A percentile compares a stretch with the other conserved stretches of the same genome.
phyloP scores from a whole-genome alignment of 2,113 vertebrate genomes.

The Engraulis encrasicolus region DNA sequence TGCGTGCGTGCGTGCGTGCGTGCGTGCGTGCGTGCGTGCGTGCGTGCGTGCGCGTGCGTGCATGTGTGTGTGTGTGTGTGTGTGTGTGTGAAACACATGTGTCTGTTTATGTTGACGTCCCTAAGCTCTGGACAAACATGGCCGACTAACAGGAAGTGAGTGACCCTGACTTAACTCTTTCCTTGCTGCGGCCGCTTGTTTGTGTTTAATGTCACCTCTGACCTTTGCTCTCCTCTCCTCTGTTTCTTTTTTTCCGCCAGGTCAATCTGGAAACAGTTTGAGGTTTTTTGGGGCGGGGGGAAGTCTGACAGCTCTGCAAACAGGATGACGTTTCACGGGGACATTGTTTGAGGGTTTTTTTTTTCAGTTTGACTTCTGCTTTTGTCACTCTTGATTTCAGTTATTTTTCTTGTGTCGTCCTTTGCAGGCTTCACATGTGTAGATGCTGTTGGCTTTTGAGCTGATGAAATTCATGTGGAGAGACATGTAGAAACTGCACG shows the following conservation, averaged over 20 bases:
- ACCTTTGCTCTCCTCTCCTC: not conserved
- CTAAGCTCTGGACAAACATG: not conserved
- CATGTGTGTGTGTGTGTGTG: no score
- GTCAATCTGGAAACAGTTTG: not conserved
- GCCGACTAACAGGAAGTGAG: not conserved
- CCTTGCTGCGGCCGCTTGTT: not conserved
- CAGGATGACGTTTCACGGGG: not conserved
- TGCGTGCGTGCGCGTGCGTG: no score
- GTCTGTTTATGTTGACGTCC: not conserved
- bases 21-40: no score
- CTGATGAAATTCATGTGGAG: not conserved
- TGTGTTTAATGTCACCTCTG: not conserved
- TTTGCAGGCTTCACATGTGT: not conserved
- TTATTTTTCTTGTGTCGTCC: no score
- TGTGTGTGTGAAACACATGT: not conserved
- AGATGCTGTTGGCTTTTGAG: not conserved
- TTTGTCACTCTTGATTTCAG: not conserved
- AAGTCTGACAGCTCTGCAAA: not conserved
- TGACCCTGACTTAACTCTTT: conserved; percentile 7
- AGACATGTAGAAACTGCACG: not conserved
- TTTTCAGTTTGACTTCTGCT: not conserved
- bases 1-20: no score
- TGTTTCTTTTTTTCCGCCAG: no score
- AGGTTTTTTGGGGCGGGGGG: not conserved
- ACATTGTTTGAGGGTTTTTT: no score